A percentile compares a stretch with the other conserved stretches of the same genome.
These are phyloP conservation scores for Oasisia sp. DNA, from an alignment of 2,888 invertebrate species.

Conservation along the genomic window DNA sequence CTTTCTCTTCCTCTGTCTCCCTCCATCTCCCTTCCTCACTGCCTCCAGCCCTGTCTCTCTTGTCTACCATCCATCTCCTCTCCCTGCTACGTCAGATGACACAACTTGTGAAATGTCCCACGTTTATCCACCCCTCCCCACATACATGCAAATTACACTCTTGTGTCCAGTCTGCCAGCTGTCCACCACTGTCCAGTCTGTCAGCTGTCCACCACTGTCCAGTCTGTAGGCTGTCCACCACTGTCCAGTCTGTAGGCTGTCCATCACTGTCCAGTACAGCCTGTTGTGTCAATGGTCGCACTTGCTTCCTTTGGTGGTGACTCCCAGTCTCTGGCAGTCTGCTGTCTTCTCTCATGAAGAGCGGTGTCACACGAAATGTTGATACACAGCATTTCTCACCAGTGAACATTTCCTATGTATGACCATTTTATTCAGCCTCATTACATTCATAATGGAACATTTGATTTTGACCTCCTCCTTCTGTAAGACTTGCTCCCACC, in stretches of 20 bases:
- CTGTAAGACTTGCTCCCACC: too few species aligned
- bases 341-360: too few species aligned
- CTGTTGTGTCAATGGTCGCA: background rate
- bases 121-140: background rate
- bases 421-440: too few species aligned
- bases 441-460: too few species aligned
- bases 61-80: background rate
- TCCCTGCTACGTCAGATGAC: background rate
- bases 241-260: background rate
- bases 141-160: background rate
- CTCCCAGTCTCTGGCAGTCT: too few species aligned
- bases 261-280: background rate
- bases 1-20: background rate
- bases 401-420: too few species aligned
- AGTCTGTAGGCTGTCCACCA: background rate
- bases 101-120: background rate
- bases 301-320: background rate
- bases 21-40: background rate
- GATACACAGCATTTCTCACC: too few species aligned
- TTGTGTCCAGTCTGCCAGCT: background rate
- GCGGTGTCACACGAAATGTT: too few species aligned
- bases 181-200: too few species aligned
- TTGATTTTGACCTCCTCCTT: too few species aligned
- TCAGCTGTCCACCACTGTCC: background rate
- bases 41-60: background rate